Conservation (phyloP, 2,113 vertebrate species). For the Lutjanus erythropterus region DNA sequence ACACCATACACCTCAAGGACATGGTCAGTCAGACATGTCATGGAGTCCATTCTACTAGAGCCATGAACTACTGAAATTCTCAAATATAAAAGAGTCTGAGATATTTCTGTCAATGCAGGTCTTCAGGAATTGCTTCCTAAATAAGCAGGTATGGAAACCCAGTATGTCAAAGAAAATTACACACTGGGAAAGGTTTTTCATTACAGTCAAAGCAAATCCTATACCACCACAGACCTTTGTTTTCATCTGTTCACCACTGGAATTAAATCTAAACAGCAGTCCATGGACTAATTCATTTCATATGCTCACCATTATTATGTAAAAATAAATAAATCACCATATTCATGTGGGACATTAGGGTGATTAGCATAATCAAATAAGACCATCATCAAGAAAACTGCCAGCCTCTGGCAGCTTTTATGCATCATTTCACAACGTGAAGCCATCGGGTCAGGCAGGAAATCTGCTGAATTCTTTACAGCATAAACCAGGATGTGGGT, state of each 20-base stretch:
- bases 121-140: slow-evolving; percentile 13
- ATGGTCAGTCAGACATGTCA: not conserved
- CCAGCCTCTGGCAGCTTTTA: slow-evolving; percentile 1
- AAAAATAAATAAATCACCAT: slow-evolving; percentile 17
- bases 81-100: not conserved
- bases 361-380: slow-evolving; percentile 34
- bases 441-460: not conserved
- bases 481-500: not conserved
- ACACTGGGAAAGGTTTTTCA: slow-evolving; percentile 26
- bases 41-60: not conserved
- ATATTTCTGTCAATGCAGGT: slow-evolving; percentile 5
- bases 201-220: slow-evolving; percentile 21
- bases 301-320: not conserved
- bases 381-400: slow-evolving; percentile 3
- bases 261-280: slow-evolving; percentile 11
- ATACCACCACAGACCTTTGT: slow-evolving; percentile 21
- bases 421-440: slow-evolving; percentile 3
- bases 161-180: slow-evolving; percentile 18
- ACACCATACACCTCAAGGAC: not conserved
- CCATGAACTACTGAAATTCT: not conserved
- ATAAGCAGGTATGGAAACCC: slow-evolving; percentile 42
- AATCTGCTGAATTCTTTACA: not conserved
- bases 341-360: slow-evolving; percentile 12
- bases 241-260: slow-evolving; percentile 20
- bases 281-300: not conserved